Base-by-base conservation (phyloP, 2,888 invertebrate genomes). In the Galeopsomyia nigrocyanea region DNA sequence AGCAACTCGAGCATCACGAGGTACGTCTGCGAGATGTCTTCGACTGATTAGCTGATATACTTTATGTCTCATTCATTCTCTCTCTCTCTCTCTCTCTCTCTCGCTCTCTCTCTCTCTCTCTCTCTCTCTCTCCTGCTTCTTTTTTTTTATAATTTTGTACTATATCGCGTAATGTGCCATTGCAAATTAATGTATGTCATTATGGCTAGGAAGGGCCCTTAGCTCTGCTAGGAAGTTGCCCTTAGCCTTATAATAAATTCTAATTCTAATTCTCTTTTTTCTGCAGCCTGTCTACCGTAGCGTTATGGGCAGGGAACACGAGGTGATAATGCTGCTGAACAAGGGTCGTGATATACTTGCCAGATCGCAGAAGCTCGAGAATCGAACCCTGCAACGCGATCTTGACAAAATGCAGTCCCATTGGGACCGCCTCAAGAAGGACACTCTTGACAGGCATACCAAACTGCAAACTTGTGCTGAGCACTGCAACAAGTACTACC, bases 311-410 rank as follows among this genome's bases (percentile, higher is more conserved):
- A 91, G 95, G 75, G 97, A 97, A 81, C 96, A 97, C 82, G 97
- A 98, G 87, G 93, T 97, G 0, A 96, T 97, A 78, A 96, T 97
- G 93, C 88, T 98, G 17, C 86, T 98, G 46, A 97, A 97, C 83
- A 97, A 96, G 87, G 97, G 97, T 79, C 90, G 92, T 76, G 94
- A 94, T 80, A 88, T 94, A 76, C 82, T 91, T 9, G 87, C 86
- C 1, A 87, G 88, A 62, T 86, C 87, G 1, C 82, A 84, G 47
- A 86, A 85, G 73, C 76, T 80, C 3, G 91, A 91, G 78, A 89
- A 89, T 78, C 89, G 92, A 73, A 89, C 90, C 46, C 88, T 93
- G 0, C 92, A 93, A 81, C 89, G 92, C 62, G 96, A 96, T 81
- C 87, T 98, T 67, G 97, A 97, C 81, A 93, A 94, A 80, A 94